Evolutionary conservation across 2,797 vertebrate species (phyloP), one percentile per base, ranked within the genome.

Genomic region (Myoxocephalus aenaeus): DNA sequence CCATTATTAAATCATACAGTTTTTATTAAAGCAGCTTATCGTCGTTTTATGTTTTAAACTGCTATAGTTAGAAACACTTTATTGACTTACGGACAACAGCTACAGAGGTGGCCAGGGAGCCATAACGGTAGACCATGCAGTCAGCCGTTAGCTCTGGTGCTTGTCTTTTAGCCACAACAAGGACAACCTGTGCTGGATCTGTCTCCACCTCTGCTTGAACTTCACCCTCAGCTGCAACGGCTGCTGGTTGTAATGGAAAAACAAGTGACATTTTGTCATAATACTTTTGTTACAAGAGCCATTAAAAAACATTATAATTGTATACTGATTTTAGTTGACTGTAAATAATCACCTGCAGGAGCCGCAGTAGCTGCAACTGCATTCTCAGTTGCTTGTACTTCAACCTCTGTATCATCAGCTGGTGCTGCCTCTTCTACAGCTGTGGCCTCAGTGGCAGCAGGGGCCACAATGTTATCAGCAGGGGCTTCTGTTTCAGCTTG

Each of bases 91-190:
- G 96, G 86, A 98, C 90, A 22, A 98, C 94, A 65, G 97, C 90
- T 65, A 99, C 89, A 36, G 93, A 81, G 18, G 96, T 95, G 81
- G 96, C 89, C 44, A 96, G 96, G 76, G 96, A 97, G 83, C 98
- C 98, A 0, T 98, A 99, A 79, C 97, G 97, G 90, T 97, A 97
- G 20, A 98, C 90, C 71, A 94, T 82, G 62, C 98, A 99, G 83
- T 94, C 94, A 18, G 84, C 82, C 2, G 90, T 82, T 40, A 93
- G 80, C 75, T 95, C 94, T 6, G 95, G 91, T 0, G 92, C 97
- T 82, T 98, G 97, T 74, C 97, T 95, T 87, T 98, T 98, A 53
- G 93, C 96, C 87, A 98, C 83, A 12, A 93, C 79, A 9, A 97
- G 79, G 0, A 91, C 79, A 62, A 90, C 93, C 32, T 93, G 91